Evolutionary conservation across 2,888 invertebrate species (phyloP).

Genomic region (Gerris lacustris): DNA sequence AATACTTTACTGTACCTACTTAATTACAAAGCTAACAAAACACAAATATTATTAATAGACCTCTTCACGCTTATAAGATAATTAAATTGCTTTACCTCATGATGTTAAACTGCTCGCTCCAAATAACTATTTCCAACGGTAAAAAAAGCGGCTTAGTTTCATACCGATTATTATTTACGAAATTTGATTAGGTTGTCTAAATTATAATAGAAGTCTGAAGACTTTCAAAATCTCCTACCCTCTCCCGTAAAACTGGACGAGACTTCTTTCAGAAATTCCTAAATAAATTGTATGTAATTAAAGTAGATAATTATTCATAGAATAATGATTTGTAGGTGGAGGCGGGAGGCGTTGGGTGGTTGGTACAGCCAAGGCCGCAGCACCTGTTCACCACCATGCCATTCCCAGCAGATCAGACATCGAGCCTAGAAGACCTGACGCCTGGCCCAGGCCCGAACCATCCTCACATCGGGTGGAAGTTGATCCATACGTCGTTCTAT

Average conservation of each 20-base stretch:
- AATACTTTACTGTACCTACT: conserved; percentile 30
- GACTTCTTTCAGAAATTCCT: no score
- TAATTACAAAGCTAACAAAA: conserved; percentile 3
- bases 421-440: conserved; percentile 39
- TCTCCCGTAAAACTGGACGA: no score
- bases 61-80: no score
- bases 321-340: conserved; percentile 34
- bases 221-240: no score
- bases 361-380: conserved; percentile 47
- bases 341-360: conserved; percentile 38
- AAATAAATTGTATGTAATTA: no score
- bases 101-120: no score
- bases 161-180: not conserved
- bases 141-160: no score
- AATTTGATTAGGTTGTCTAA: not conserved
- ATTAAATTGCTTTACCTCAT: no score
- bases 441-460: conserved; percentile 20
- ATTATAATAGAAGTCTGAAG: no score
- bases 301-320: not conserved
- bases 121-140: no score
- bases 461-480: conserved; percentile 32
- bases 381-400: conserved; percentile 47
- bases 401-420: conserved; percentile 48
- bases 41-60: not conserved
- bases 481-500: conserved; percentile 40